These are phyloP conservation scores for Aethina tumida DNA, from an alignment of 1,140 invertebrate genomes.

Conservation along the genomic window DNA sequence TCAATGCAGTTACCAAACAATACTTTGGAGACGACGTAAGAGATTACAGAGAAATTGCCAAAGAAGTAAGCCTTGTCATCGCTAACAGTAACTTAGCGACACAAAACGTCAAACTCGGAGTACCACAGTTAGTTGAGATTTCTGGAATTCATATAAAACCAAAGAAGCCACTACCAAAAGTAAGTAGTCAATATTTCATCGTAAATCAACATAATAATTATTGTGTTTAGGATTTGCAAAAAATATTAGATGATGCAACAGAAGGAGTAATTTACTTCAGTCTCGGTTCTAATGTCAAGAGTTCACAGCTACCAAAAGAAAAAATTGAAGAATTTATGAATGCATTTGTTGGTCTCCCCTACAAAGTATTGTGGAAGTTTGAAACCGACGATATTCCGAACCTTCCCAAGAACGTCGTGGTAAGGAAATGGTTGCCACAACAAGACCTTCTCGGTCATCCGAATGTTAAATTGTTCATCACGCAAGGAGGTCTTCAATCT, in stretches of 20 bases:
- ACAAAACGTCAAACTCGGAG: slow-evolving; percentile 34
- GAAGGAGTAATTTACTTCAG: slow-evolving; percentile 49
- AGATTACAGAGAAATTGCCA: slow-evolving; percentile 13
- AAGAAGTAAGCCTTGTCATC: slow-evolving; percentile 42
- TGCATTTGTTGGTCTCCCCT: slow-evolving; percentile 39
- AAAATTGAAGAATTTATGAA: slow-evolving; percentile 39
- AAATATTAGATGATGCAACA: slow-evolving; percentile 34
- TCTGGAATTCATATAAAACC: slow-evolving; percentile 40
- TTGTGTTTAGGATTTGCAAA: slow-evolving; percentile 34
- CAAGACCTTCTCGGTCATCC: slow-evolving; percentile 47
- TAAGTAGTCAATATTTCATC: slow-evolving; percentile 18
- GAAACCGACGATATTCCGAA: slow-evolving; percentile 40
- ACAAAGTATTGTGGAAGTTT: slow-evolving; percentile 48
- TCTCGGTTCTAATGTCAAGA: slow-evolving; percentile 44
- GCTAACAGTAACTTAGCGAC: slow-evolving; percentile 39
- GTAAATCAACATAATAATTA: not conserved
- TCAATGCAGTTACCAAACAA: slow-evolving; percentile 7
- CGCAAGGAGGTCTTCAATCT: slow-evolving; percentile 44
- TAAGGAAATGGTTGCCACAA: slow-evolving; percentile 60
- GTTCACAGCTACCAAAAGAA: slow-evolving; percentile 40
- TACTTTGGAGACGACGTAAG: slow-evolving; percentile 10
- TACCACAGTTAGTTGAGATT: slow-evolving; percentile 39
- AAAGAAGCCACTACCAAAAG: slow-evolving; percentile 31
- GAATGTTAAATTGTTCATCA: slow-evolving; percentile 39
- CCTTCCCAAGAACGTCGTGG: slow-evolving; percentile 48